Evolutionary conservation across 2,888 invertebrate species (phyloP).

Genomic region (Crematogaster levior): DNA sequence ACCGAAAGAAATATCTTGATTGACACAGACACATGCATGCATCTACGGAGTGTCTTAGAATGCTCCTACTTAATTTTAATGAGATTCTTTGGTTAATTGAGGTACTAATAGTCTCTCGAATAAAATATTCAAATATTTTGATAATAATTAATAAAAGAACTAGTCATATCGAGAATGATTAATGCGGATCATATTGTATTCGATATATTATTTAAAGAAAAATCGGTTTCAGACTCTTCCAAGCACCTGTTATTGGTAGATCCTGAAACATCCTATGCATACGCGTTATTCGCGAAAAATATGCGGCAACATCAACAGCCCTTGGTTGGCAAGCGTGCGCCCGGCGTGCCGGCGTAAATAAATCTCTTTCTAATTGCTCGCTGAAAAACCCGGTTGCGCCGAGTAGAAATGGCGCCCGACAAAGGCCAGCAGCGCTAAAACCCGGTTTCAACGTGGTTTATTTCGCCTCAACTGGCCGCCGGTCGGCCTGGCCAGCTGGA

Average conservation of each 20-base stretch:
- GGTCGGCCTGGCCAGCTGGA: constrained; percentile 21
- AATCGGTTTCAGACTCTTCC: neutral
- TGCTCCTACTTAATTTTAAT: neutral
- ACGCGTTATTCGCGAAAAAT: constrained; percentile 63
- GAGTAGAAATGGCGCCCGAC: constrained; percentile 78
- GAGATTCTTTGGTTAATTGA: neutral
- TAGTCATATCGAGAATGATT: neutral
- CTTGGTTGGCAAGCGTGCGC: constrained; percentile 64
- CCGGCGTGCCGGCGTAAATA: constrained; percentile 80
- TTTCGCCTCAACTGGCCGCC: constrained; percentile 54
- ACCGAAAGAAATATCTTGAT: constrained; percentile 63
- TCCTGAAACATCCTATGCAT: constrained; percentile 7
- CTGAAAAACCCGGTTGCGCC: constrained; percentile 79
- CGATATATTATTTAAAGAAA: neutral
- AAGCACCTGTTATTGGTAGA: neutral
- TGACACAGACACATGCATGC: neutral
- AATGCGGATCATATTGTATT: neutral
- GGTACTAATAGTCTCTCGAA: neutral
- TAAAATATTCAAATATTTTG: neutral
- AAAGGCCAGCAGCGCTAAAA: constrained; percentile 76
- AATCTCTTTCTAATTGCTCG: constrained; percentile 84
- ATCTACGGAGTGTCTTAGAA: neutral
- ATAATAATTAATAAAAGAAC: neutral
- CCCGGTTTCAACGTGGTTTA: constrained; percentile 67
- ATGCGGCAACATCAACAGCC: constrained; percentile 53